Conservation (phyloP, 2,797 vertebrate species). For the Hemibagrus guttatus region DNA sequence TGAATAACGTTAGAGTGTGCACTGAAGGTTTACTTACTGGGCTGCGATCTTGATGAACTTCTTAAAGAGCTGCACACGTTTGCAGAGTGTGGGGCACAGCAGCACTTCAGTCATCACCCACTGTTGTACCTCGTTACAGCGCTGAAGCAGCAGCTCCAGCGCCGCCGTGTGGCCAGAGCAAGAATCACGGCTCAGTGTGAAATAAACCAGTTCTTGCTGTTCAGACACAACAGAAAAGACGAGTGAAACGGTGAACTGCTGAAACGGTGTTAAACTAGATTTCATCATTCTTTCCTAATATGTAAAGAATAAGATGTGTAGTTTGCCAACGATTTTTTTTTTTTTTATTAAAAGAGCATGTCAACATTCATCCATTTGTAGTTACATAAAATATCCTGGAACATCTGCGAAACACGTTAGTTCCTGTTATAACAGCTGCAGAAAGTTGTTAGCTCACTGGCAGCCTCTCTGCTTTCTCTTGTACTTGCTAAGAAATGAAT, state of each 20-base stretch:
- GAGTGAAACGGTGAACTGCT: background rate
- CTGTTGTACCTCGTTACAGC: constrained; percentile 93
- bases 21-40: constrained; percentile 81
- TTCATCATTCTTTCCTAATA: background rate
- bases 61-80: constrained; percentile 96
- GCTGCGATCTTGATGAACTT: constrained; percentile 98
- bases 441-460: background rate
- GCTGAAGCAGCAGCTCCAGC: constrained; percentile 90
- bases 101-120: constrained; percentile 97
- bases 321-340: background rate
- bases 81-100: constrained; percentile 87
- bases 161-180: constrained; percentile 81
- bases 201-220: constrained; percentile 97
- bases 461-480: background rate
- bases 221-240: constrained; percentile 43
- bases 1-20: background rate
- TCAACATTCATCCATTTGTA: background rate
- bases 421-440: background rate
- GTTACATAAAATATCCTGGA: background rate
- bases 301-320: background rate
- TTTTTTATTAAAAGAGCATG: background rate
- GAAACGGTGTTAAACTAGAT: background rate
- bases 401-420: background rate
- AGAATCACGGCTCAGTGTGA: constrained; percentile 88
- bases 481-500: no score